Base-by-base conservation (phyloP, 2,797 vertebrate genomes). In the Melopsittacus undulatus region DNA sequence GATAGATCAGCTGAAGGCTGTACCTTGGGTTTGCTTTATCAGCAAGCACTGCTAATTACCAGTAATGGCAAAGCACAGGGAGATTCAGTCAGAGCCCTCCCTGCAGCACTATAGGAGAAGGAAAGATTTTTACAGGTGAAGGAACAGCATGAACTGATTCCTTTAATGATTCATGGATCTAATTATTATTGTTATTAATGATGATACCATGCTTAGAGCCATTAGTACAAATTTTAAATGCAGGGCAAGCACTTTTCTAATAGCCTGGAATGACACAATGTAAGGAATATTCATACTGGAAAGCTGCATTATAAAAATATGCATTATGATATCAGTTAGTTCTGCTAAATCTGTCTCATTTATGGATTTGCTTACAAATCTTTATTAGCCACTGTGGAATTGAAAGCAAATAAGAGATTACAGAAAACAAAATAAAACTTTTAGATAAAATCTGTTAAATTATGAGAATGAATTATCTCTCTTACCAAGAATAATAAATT, bases 111-210 rank as follows among this genome's bases (percentile, higher is more conserved):
- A 16, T 14, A 80, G 52, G 52, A 22, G 64, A 54, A 67, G 56
- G 66, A 79, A 45, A 52, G 17, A 54, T 72, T 93, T 92, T 66
- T 83, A 56, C 34, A 83, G 63, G 75, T 89, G 43, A 79, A 82
- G 43, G 26, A 67, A 73, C 49, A n/a, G 11, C n/a, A 34, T 78
- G 72, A 89, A 74, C 56, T 74, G 8, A 48, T 51, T 84, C 61
- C 13, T 84, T 90, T 85, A 89, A 93, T 70, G 48, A 84, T 73
- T 87, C 20, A 69, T 63, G 24, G 42, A 83, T 80, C 38, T 83
- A 89, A 92, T 77, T 84, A 69, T 89, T 92, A 68, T 62, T 82
- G 7, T 49, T 94, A 56, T 93, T 90, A 95, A 87, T 78, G 66
- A 87, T 75, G 46, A 38, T 78, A 67, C 24, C 54, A 66, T 73